Conservation (phyloP, 2,113 vertebrate genomes). For the Semicossyphus pulcher region DNA sequence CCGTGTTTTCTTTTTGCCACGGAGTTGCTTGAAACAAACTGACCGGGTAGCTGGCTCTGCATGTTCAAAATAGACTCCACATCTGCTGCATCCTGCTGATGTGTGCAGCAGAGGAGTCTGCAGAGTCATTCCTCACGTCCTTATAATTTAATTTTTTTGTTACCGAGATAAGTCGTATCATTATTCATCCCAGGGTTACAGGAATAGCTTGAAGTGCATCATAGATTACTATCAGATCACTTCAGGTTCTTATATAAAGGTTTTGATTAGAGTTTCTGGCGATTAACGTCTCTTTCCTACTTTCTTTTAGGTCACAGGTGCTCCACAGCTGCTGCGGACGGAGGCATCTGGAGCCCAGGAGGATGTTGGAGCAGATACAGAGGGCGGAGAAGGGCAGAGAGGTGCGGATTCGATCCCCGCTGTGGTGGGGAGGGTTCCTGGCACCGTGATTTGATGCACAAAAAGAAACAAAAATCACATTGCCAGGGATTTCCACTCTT, state of each 20-base stretch:
- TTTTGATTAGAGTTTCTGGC: slow-evolving; percentile 5
- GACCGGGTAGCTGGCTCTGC: slow-evolving; percentile 59
- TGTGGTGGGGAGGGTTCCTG: slow-evolving; percentile 88
- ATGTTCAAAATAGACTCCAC: slow-evolving; percentile 53
- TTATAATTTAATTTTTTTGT: slow-evolving; percentile 14
- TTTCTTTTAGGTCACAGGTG: slow-evolving; percentile 65
- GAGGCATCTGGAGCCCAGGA: slow-evolving; percentile 54
- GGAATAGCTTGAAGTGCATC: slow-evolving; percentile 21
- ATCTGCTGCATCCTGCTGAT: slow-evolving; percentile 70
- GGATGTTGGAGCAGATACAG: slow-evolving; percentile 18
- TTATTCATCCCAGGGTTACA: slow-evolving; percentile 21
- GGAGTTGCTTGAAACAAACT: slow-evolving; percentile 49
- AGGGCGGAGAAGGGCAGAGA: slow-evolving; percentile 40
- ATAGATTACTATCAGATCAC: slow-evolving; percentile 23
- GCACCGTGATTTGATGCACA: slow-evolving; percentile 88
- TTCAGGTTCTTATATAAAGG: slow-evolving; percentile 12
- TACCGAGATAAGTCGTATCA: slow-evolving; percentile 22
- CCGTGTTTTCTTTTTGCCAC: slow-evolving; percentile 44
- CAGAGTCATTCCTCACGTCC: slow-evolving; percentile 44
- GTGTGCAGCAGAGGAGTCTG: slow-evolving; percentile 47
- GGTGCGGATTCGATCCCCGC: slow-evolving; percentile 60
- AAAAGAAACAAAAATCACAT: slow-evolving; percentile 88
- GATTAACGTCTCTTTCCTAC: slow-evolving; percentile 42
- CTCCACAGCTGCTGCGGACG: slow-evolving; percentile 50
- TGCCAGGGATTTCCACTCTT: slow-evolving; percentile 90